Evolutionary conservation across 2,888 invertebrate species (phyloP).

Genomic region (Trissolcus brochymenae): DNA sequence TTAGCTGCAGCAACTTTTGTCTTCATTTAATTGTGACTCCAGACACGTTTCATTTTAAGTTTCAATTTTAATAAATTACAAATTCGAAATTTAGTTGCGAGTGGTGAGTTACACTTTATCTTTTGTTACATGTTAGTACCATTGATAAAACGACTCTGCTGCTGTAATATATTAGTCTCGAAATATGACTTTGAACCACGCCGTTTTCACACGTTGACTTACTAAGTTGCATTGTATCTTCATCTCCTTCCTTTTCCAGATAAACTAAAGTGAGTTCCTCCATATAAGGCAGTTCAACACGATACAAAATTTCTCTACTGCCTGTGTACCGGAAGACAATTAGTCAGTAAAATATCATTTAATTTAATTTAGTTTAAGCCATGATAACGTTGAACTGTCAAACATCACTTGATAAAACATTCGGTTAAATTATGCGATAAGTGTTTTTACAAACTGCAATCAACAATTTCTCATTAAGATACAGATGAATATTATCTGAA

Average conservation of each 20-base stretch:
- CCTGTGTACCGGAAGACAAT: constrained; percentile 71
- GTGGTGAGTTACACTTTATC: neutral
- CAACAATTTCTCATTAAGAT: neutral
- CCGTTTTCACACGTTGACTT: constrained; percentile 67
- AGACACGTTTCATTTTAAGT: neutral
- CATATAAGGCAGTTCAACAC: constrained; percentile 95
- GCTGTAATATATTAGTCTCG: constrained; percentile 50
- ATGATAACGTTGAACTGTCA: constrained; percentile 23
- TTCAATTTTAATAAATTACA: neutral
- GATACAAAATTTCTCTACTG: constrained; percentile 91
- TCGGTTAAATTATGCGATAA: no score
- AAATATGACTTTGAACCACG: constrained; percentile 49
- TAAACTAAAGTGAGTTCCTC: constrained; percentile 95
- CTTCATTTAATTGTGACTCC: no score
- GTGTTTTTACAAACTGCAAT: no score
- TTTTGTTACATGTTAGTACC: constrained; percentile 50
- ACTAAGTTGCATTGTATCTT: constrained; percentile 76
- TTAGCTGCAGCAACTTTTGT: no score
- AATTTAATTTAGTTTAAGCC: constrained; percentile 24
- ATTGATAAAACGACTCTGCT: constrained; percentile 38
- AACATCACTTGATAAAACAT: neutral
- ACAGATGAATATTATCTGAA: no score
- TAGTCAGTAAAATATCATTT: constrained; percentile 62
- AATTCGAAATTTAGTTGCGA: no score
- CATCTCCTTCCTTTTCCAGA: constrained; percentile 89